Evolutionary conservation across 2,797 vertebrate species (phyloP).

Genomic region (Psittacula derbiana): DNA sequence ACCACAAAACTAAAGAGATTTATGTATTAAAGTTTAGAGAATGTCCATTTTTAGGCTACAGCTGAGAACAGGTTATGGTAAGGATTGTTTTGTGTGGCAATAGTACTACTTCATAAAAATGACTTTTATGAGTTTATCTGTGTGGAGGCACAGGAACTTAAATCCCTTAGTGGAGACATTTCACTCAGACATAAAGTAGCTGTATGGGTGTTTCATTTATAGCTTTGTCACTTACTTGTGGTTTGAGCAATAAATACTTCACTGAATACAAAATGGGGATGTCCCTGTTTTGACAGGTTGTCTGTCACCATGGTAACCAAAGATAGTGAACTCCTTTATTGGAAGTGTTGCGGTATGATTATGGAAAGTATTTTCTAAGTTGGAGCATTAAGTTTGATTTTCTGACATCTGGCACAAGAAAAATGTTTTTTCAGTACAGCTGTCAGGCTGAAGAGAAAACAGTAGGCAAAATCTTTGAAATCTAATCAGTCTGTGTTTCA

Average conservation of each 20-base stretch:
- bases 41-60: not conserved
- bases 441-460: not conserved
- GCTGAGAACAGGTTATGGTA: not conserved
- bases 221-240: not conserved
- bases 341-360: not conserved
- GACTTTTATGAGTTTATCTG: not conserved
- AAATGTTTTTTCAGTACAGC: not conserved
- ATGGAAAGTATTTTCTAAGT: not conserved
- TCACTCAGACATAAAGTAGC: not conserved
- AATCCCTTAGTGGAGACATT: not conserved
- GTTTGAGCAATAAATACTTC: not conserved
- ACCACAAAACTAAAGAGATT: not conserved
- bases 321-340: not conserved
- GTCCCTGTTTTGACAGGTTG: not conserved
- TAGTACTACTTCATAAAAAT: not conserved
- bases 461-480: not conserved
- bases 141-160: not conserved
- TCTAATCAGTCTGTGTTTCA: not conserved
- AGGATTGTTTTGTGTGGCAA: not conserved
- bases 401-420: not conserved
- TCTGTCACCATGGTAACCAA: not conserved
- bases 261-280: not conserved
- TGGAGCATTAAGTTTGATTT: not conserved
- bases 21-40: not conserved
- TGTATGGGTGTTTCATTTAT: not conserved